These are phyloP conservation scores for Sycobia sp. DNA, from an alignment of 1,140 invertebrate species.

Conservation along the genomic window DNA sequence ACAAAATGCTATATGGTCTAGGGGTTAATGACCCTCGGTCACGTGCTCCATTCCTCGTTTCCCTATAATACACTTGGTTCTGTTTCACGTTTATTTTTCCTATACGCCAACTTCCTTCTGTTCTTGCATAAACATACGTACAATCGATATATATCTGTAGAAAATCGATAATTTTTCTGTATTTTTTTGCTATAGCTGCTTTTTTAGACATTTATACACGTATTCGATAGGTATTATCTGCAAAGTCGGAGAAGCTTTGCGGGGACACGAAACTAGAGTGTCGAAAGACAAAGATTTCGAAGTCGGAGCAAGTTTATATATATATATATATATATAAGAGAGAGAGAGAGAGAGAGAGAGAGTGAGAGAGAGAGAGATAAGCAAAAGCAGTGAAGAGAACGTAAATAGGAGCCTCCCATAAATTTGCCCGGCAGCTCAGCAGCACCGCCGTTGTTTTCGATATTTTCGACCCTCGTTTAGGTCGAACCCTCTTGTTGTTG, in stretches of 20 bases:
- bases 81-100: background rate
- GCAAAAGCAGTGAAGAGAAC: constrained; percentile 5
- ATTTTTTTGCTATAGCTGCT: too few species aligned
- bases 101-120: background rate
- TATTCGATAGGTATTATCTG: too few species aligned
- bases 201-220: too few species aligned
- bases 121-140: background rate
- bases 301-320: too few species aligned
- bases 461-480: constrained; percentile 28
- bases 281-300: too few species aligned
- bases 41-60: background rate
- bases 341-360: constrained; percentile 4
- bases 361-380: background rate
- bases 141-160: background rate
- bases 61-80: too few species aligned
- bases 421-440: constrained; percentile 18
- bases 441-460: constrained; percentile 16
- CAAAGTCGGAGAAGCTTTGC: background rate
- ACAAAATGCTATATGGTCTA: background rate
- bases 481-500: constrained; percentile 18
- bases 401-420: constrained; percentile 1
- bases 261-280: too few species aligned
- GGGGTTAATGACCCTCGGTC: background rate
- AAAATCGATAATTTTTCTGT: too few species aligned
- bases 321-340: too few species aligned